Evolutionary conservation across 2,888 invertebrate genomes (phyloP).

Genomic region (Acanthosoma haemorrhoidale): DNA sequence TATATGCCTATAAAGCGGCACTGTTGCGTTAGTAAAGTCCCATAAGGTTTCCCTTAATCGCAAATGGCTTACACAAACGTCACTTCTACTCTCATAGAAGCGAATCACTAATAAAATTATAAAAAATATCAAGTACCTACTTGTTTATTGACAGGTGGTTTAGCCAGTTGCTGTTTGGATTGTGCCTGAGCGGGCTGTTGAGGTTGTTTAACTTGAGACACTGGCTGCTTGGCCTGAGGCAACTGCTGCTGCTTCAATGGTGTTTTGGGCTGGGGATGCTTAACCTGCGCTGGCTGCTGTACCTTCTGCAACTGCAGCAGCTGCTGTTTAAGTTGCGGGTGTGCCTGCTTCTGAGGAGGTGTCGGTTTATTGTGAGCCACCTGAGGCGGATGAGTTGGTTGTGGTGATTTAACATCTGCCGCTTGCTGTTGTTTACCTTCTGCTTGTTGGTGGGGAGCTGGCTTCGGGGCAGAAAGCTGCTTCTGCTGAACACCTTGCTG

Average conservation of each 20-base stretch:
- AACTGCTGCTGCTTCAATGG: background rate
- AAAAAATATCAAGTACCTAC: too few species aligned
- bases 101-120: too few species aligned
- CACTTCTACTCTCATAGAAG: too few species aligned
- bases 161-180: conserved; percentile 42
- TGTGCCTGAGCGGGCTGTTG: conserved; percentile 42
- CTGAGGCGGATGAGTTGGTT: background rate
- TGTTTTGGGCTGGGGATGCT: background rate
- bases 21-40: too few species aligned
- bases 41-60: too few species aligned
- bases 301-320: background rate
- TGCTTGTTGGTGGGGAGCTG: background rate
- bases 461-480: conserved; percentile 36
- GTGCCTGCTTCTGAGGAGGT: conserved; percentile 44
- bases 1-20: too few species aligned
- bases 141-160: background rate
- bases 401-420: background rate
- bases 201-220: background rate
- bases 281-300: background rate
- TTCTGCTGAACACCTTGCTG: background rate
- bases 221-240: background rate
- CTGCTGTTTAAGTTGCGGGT: background rate
- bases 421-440: background rate
- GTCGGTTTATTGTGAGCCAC: conserved; percentile 43
- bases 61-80: too few species aligned